These are phyloP conservation scores for Lepidocyrtoides sp. DNA, from an alignment of 2,888 invertebrate genomes.

Conservation along the genomic window DNA sequence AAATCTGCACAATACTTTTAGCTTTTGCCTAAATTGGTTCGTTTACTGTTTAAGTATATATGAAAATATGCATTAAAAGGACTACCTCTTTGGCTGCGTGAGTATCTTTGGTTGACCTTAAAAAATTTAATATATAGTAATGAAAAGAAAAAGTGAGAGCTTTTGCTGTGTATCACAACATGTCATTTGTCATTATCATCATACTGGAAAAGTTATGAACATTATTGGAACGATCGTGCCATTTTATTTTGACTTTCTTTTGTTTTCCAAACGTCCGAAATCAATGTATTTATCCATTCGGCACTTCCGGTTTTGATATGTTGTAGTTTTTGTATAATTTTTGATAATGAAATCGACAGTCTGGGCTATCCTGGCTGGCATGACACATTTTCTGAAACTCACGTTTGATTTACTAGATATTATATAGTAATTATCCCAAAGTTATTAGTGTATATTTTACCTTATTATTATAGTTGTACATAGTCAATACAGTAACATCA, in stretches of 20 bases:
- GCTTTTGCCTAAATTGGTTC: constrained; percentile 52
- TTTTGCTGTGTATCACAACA: constrained; percentile 79
- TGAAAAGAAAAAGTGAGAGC: constrained; percentile 75
- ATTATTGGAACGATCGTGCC: constrained; percentile 55
- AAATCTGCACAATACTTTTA: constrained; percentile 39
- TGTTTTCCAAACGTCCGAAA: constrained; percentile 65
- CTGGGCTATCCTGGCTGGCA: constrained; percentile 79
- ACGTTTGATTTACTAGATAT: constrained; percentile 41
- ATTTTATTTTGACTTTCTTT: constrained; percentile 47
- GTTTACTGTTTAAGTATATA: neutral
- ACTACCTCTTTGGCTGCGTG: constrained; percentile 37
- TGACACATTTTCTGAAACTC: constrained; percentile 85
- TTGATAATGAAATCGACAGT: constrained; percentile 58
- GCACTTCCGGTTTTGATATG: constrained; percentile 70
- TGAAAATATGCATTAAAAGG: constrained; percentile 15
- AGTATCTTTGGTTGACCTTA: constrained; percentile 69
- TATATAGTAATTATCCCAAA: neutral
- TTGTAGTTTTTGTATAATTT: constrained; percentile 67
- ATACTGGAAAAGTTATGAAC: constrained; percentile 47
- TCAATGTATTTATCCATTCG: constrained; percentile 70
- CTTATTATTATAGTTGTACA: neutral
- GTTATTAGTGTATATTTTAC: constrained; percentile 19
- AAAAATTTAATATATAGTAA: neutral
- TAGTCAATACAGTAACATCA: neutral
- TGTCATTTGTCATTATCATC: constrained; percentile 67